Evolutionary conservation across 1,140 invertebrate genomes (phyloP), one percentile per base, ranked within the genome.

Genomic region (Drosophila subpulchrella): DNA sequence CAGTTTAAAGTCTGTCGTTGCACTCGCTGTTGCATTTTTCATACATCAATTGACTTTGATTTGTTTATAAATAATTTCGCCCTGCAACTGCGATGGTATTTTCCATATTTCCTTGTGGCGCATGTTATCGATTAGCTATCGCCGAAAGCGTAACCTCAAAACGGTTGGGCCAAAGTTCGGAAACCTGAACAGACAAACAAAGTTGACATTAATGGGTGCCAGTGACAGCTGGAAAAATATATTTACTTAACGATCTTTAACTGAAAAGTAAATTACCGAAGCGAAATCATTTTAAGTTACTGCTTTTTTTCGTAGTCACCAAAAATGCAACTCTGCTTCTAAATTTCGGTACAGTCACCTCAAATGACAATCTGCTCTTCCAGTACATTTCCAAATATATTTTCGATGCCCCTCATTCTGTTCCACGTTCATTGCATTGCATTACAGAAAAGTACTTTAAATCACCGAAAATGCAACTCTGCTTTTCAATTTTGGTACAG

Each of bases 1-100:
- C 66, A 71, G 78, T 67, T 74, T 46, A 30, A 24, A 34, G n/a
- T 60, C 47, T 54, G 17, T 13, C 20, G 15, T 6, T 54, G n/a
- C 39, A 48, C 1, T 55, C 38, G n/a, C 12, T 55, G 47, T 48
- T 71, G 62, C 57, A 79, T 74, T 56, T 67, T 74, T 57, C 38
- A 79, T 48, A 60, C 53, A n/a, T 51, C 83, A 88, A 86, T 86
- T 88, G 83, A 50, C 50, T 75, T 71, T 78, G 58, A 82, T 82
- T 86, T 88, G 75, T 75, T 82, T 81, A 58, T 65, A 77, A 81
- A 70, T 60, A 62, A 74, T 70, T 50, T 32, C 27, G 46, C 32
- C 42, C 58, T 58, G 56, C 44, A 56, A 63, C 24, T 41, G 39
- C 46, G 39, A 74, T 51, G 62, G 57, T 30, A 51, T 59, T 62